Conservation (phyloP, 2,113 vertebrate genomes). For the Eolophus roseicapilla region DNA sequence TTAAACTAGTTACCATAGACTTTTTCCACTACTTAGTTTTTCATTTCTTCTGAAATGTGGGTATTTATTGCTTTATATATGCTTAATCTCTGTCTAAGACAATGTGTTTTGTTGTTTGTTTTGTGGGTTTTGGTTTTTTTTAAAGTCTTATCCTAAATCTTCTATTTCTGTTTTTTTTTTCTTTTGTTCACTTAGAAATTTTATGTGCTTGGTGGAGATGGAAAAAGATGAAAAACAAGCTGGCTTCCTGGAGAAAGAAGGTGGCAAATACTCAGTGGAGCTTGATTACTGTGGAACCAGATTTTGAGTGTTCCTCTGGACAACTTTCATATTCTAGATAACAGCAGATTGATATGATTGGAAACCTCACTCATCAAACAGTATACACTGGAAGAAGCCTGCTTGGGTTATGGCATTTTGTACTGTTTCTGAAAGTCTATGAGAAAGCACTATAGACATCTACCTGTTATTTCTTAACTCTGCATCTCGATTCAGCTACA, state of each 20-base stretch:
- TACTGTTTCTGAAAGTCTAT: conserved; percentile 17
- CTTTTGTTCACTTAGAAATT: conserved; percentile 52
- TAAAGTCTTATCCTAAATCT: background rate
- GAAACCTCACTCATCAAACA: conserved; percentile 15
- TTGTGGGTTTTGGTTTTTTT: background rate
- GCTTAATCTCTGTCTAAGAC: background rate
- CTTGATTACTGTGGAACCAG: background rate
- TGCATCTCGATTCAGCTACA: conserved; percentile 20
- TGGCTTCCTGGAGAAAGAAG: conserved; percentile 44
- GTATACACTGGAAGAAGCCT: conserved; percentile 37
- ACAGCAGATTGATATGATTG: conserved; percentile 24
- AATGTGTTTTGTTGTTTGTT: background rate
- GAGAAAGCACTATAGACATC: conserved; percentile 36
- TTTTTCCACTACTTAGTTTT: background rate
- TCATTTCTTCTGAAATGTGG: background rate
- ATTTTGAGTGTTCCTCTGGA: conserved; percentile 31
- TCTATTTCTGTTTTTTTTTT: background rate
- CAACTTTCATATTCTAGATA: background rate
- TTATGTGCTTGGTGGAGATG: conserved; percentile 37
- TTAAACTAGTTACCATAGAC: background rate
- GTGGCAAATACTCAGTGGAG: background rate
- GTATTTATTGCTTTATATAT: background rate
- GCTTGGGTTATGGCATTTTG: conserved; percentile 36
- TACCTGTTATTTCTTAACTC: conserved; percentile 36
- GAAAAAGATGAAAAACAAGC: conserved; percentile 59